A percentile compares a stretch with the other conserved stretches of the same genome.
These are phyloP conservation scores for Drosophila subobscura DNA, from an alignment of 1,140 invertebrate genomes.

Conservation along the genomic window DNA sequence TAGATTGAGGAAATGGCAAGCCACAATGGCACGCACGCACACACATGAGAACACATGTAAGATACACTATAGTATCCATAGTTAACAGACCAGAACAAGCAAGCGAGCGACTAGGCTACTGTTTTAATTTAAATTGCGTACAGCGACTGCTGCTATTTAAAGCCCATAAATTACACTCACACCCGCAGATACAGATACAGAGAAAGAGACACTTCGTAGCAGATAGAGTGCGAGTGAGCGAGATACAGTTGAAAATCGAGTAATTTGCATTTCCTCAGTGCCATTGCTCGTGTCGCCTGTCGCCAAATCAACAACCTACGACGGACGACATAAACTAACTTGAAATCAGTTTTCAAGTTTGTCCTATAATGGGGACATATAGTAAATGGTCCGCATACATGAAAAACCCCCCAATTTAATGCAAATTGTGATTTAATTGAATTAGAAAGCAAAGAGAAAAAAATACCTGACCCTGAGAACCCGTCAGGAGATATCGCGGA, in stretches of 20 bases:
- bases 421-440: constrained; percentile 60
- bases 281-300: constrained; percentile 14
- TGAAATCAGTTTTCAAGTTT: constrained; percentile 44
- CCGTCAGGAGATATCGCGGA: constrained; percentile 39
- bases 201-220: no score
- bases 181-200: not conserved
- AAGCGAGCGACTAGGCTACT: constrained; percentile 14
- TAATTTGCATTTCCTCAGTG: constrained; percentile 57
- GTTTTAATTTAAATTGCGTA: constrained; percentile 13
- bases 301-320: constrained; percentile 45
- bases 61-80: constrained; percentile 6
- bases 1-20: constrained; percentile 20
- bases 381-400: constrained; percentile 15
- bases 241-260: constrained; percentile 16
- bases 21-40: constrained; percentile 8
- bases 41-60: constrained; percentile 1
- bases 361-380: constrained; percentile 2
- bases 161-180: constrained; percentile 27
- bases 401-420: constrained; percentile 25
- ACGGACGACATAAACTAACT: constrained; percentile 38
- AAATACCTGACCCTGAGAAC: constrained; percentile 36
- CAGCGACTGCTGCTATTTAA: constrained; percentile 4
- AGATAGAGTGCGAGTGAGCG: no score
- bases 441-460: constrained; percentile 31
- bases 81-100: constrained; percentile 13